A percentile compares a stretch with the other conserved stretches of the same genome.
These are phyloP conservation scores for Lepidochitona cinerea DNA, from an alignment of 2,888 invertebrate species.

Conservation along the genomic window DNA sequence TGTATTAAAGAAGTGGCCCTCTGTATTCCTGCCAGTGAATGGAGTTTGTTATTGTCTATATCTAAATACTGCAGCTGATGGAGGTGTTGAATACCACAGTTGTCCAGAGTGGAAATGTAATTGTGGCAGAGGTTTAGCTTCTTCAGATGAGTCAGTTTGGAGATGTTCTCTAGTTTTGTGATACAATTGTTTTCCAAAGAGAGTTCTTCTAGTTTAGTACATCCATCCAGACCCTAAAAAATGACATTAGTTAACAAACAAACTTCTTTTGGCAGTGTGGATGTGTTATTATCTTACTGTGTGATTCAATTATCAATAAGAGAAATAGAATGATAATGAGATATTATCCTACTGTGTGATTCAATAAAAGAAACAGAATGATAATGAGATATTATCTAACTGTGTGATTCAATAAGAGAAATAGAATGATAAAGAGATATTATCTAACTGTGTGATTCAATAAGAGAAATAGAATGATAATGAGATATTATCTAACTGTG, in stretches of 20 bases:
- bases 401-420: no score
- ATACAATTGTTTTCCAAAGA: conserved; percentile 68
- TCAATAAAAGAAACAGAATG: no score
- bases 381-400: no score
- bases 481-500: no score
- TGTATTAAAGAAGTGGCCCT: conserved; percentile 58
- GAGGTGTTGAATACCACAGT: conserved; percentile 50
- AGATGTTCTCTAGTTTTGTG: conserved; percentile 57
- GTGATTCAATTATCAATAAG: no score
- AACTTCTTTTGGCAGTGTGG: neutral
- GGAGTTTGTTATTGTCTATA: conserved; percentile 64
- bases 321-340: neutral
- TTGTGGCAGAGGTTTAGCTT: conserved; percentile 65
- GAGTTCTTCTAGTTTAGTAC: conserved; percentile 65
- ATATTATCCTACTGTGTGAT: conserved; percentile 47
- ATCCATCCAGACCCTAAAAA: conserved; percentile 65
- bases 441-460: no score
- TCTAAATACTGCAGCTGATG: conserved; percentile 59
- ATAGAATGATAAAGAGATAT: no score
- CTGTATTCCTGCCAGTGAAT: conserved; percentile 59
- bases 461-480: no score
- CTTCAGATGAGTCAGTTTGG: conserved; percentile 54
- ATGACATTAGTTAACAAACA: neutral
- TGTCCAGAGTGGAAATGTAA: conserved; percentile 60
- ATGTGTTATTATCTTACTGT: no score